Evolutionary conservation across 2,888 invertebrate genomes (phyloP), one percentile per base, ranked within the genome.

Genomic region (Agrochola circellaris): DNA sequence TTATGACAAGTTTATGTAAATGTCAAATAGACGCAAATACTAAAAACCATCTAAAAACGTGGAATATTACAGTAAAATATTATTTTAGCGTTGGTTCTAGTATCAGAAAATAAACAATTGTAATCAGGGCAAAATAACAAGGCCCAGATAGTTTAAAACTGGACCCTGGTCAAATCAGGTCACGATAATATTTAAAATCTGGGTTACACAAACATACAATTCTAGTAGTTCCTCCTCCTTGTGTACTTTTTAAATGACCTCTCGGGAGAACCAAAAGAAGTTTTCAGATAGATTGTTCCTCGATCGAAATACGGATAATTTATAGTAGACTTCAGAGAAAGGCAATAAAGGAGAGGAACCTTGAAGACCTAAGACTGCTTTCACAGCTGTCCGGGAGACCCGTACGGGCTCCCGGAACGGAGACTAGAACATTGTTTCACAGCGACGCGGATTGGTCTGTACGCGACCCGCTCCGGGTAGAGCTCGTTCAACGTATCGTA

Each of bases 21-120:
- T 77, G 84, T 77, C 84, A 80, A 69, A 73, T 38, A 68, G 67
- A 79, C 70, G 60, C 42, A 67, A 80, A 73, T 58, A 61, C 8
- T 34, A 51, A 17, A n/a, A n/a, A n/a, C n/a, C n/a, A n/a, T n/a
- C n/a, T n/a, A n/a, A n/a, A 0, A 23, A 38, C 30, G n/a, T 67
- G 30, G 54, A 69, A 72, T 60, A 68, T n/a, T 69, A 48, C 11
- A 42, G 51, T 20, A 26, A 34, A 66, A 58, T 73, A 61, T 73
- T 45, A 54, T 48, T 54, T 45, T 54, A n/a, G 7, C 58, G 11
- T 75, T 78, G 17, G n/a, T 15, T 34, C 20, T 64, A 30, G 26
- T 76, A 83, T 73, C 76, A 62, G 26, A 72, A 76, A 61, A 81
- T 84, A 81, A 81, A 83, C 71, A 84, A 66, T 34, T 34, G 11